Conservation (phyloP, 1,140 invertebrate species). For the Drosophila eugracilis region DNA sequence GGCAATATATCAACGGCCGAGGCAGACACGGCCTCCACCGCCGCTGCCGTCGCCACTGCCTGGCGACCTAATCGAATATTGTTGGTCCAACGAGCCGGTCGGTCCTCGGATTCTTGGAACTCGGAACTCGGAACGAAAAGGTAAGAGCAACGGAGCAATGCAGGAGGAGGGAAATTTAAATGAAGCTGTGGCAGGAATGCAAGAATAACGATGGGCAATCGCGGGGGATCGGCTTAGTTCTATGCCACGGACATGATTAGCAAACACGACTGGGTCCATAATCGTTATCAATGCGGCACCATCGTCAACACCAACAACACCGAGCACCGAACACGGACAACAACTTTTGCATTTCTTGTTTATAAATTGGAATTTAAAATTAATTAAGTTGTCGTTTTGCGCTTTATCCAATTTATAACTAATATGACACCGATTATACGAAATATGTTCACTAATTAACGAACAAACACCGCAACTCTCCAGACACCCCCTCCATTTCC, state of each 20-base stretch:
- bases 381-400: constrained; percentile 85
- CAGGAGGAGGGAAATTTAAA: constrained; percentile 63
- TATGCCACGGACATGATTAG: constrained; percentile 61
- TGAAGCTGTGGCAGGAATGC: constrained; percentile 62
- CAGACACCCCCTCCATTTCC: constrained; percentile 12
- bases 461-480: constrained; percentile 77
- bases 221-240: constrained; percentile 33
- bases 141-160: constrained; percentile 4
- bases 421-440: constrained; percentile 85
- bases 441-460: constrained; percentile 85
- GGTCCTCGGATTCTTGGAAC: constrained; percentile 65
- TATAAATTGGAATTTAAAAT: constrained; percentile 84
- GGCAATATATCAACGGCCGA: constrained; percentile 68
- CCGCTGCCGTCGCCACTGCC: no score
- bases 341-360: constrained; percentile 50
- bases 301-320: constrained; percentile 36
- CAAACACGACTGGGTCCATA: constrained; percentile 38
- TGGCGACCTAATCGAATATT: constrained; percentile 69
- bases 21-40: constrained; percentile 47
- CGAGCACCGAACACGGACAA: constrained; percentile 17
- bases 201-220: background rate
- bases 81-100: constrained; percentile 37
- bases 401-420: constrained; percentile 85
- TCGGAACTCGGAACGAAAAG: constrained; percentile 57
- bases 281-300: constrained; percentile 71